Percentiles rank a stretch among this genome's conserved stretches.
Evolutionary conservation across 2,797 vertebrate genomes (phyloP).

Genomic region (Sciaenops ocellatus): DNA sequence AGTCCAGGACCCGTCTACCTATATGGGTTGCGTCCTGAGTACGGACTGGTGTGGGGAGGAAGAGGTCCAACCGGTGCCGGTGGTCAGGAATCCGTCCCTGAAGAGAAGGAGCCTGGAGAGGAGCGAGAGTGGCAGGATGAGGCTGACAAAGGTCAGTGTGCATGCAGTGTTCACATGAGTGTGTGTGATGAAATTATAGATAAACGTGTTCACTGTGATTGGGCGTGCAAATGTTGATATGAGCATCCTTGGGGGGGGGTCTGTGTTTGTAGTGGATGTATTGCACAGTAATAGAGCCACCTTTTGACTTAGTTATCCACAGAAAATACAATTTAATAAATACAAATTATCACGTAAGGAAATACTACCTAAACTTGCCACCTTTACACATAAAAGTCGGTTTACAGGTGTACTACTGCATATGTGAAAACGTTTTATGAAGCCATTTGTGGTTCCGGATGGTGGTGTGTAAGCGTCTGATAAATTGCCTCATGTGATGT

Average conservation of each 20-base stretch:
- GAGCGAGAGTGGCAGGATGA: constrained; percentile 83
- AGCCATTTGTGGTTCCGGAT: background rate
- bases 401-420: background rate
- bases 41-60: constrained; percentile 84
- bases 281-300: background rate
- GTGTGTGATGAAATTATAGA: constrained; percentile 5
- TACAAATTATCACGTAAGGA: no score
- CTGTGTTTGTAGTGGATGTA: background rate
- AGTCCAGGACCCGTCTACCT: constrained; percentile 64
- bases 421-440: background rate
- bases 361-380: no score
- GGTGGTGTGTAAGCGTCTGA: background rate
- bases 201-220: background rate
- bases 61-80: constrained; percentile 75
- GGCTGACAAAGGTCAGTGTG: constrained; percentile 83
- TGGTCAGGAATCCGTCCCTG: constrained; percentile 75
- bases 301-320: background rate
- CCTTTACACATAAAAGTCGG: background rate
- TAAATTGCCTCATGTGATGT: background rate
- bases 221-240: background rate
- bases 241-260: background rate
- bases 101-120: constrained; percentile 80
- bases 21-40: constrained; percentile 88
- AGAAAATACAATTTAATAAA: no score
- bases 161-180: constrained; percentile 6